These are phyloP conservation scores for Azorinus chamasolen DNA, from an alignment of 2,888 invertebrate species.

Conservation along the genomic window DNA sequence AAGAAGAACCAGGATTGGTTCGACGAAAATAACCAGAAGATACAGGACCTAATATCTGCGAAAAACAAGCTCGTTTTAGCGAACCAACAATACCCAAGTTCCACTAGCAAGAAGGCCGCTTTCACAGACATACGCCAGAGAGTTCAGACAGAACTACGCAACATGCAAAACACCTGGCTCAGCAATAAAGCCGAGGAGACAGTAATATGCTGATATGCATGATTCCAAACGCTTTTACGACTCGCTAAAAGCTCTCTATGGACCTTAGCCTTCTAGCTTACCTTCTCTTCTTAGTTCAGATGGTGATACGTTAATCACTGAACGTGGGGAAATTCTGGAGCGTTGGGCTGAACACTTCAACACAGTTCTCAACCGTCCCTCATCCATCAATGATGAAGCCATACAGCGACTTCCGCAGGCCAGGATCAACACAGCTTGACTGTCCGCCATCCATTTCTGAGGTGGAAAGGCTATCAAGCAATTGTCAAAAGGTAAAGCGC, in stretches of 20 bases:
- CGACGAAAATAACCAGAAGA: constrained; percentile 2
- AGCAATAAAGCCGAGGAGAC: constrained; percentile 25
- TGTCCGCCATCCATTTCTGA: background rate
- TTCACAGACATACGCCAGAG: background rate
- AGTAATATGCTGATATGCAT: constrained; percentile 7
- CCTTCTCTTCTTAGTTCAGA: constrained; percentile 2
- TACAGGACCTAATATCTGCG: background rate
- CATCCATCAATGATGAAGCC: constrained; percentile 37
- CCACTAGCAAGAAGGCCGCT: background rate
- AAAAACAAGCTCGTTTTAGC: background rate
- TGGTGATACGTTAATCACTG: background rate
- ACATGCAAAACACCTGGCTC: constrained; percentile 16
- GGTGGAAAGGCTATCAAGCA: too few species aligned
- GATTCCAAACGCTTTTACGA: constrained; percentile 6
- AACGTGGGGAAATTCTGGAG: too few species aligned
- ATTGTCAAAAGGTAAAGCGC: too few species aligned
- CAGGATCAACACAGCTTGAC: too few species aligned
- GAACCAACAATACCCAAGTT: constrained; percentile 1
- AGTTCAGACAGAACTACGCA: background rate
- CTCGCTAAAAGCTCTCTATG: constrained; percentile 6
- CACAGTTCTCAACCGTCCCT: constrained; percentile 40
- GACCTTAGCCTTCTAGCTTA: background rate
- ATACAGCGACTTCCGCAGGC: constrained; percentile 25
- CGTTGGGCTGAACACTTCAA: constrained; percentile 53
- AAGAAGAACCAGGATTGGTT: background rate